Base-by-base conservation (phyloP, 2,797 vertebrate genomes). In the Leuciscus waleckii region DNA sequence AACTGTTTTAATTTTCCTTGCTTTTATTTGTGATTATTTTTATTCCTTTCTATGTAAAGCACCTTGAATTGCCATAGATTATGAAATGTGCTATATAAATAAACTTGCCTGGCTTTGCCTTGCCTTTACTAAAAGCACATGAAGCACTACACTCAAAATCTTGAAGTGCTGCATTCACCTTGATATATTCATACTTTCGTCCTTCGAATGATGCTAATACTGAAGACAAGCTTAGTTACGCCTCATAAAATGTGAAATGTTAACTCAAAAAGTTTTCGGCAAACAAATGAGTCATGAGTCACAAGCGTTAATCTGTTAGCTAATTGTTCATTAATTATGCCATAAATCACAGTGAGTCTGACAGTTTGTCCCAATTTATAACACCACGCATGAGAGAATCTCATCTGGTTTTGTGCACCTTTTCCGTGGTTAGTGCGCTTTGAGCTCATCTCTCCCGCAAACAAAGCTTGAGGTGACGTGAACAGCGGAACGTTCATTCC, bases 321-420 rank as follows among this genome's bases (percentile, higher is more conserved):
- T 97, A 97, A 98, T 97, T 97, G 95, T 95, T 94, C 93, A 95
- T 96, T 97, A 97, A 97, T 97, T 96, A 94, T 94, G 88, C 92
- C 93, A 96, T 98, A 96, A 96, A 98, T 98, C 97, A 97, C 73
- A 5, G 87, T 95, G 96, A 96, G 95, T 95, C 93, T 95, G 95
- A 95, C 91, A 94, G 94, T 93, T 93, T 90, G 90, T 95, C 91
- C 92, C 93, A 94, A 93, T 95, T 94, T 94, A 89, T 90, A 92
- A 92, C 90, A 91, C 90, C 92, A 93, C 39, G 89, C 84, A 91
- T 93, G 93, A 91, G 78, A 88, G 89, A 88, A 82, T 87, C 70
- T 81, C 85, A 86, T 92, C 86, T 85, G 90, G 92, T 87, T 92
- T 86, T 85, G 89, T 84, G 90, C 87, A 87, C 91, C 87, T 89